Evolutionary conservation across 2,888 invertebrate genomes (phyloP).

Genomic region (Ditylenchus weischeri): DNA sequence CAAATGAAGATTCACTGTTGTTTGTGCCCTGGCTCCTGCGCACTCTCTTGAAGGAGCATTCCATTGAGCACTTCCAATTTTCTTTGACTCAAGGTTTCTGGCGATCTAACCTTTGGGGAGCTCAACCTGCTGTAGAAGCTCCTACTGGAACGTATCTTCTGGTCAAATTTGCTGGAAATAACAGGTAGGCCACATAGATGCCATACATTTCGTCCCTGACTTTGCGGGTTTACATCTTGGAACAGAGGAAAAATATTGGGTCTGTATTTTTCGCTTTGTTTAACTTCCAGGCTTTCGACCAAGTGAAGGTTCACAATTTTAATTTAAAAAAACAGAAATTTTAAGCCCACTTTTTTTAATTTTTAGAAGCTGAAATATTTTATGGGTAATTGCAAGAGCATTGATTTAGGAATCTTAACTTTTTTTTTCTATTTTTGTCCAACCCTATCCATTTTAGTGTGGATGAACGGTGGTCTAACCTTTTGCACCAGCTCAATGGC

Average conservation of each 20-base stretch:
- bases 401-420: no score
- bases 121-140: conserved; percentile 27
- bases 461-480: conserved; percentile 77
- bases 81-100: conserved; percentile 42
- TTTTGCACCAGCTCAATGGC: conserved; percentile 86
- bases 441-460: conserved; percentile 64
- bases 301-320: no score
- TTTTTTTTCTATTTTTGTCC: conserved; percentile 7
- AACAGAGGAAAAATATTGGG: no score
- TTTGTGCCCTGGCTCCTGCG: conserved; percentile 31
- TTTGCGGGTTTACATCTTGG: no score
- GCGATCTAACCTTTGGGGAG: conserved; percentile 37
- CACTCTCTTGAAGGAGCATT: conserved; percentile 21
- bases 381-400: not conserved
- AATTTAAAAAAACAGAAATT: not conserved
- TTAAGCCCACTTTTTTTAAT: not conserved
- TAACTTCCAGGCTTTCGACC: no score
- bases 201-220: not conserved
- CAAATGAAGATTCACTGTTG: not conserved
- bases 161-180: conserved; percentile 27
- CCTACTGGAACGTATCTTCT: conserved; percentile 33
- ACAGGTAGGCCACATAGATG: not conserved
- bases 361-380: no score
- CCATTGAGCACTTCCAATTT: conserved; percentile 22
- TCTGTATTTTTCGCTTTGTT: no score